Evolutionary conservation across 2,888 invertebrate species (phyloP).

Genomic region (Myopa tessellatipennis): DNA sequence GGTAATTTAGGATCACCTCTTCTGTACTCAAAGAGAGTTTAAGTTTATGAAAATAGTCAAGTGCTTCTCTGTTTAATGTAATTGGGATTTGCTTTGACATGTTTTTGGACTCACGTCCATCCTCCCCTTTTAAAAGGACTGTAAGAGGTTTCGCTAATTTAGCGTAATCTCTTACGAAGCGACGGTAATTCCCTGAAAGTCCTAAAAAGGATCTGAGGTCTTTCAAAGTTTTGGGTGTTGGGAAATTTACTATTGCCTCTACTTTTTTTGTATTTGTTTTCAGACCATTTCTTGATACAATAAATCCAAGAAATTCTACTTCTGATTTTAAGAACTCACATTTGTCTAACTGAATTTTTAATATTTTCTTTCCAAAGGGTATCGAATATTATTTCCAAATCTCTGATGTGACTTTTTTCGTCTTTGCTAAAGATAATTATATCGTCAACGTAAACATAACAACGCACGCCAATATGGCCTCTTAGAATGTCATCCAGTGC

Average conservation of each 20-base stretch:
- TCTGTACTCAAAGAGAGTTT: neutral
- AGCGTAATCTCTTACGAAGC: slow-evolving; percentile 19
- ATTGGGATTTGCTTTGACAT: neutral
- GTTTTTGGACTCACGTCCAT: slow-evolving; percentile 14
- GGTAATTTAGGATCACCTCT: neutral
- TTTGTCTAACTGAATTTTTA: slow-evolving; percentile 18
- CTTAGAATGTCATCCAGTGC: slow-evolving; percentile 37
- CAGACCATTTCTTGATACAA: neutral
- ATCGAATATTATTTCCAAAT: neutral
- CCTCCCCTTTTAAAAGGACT: slow-evolving; percentile 22
- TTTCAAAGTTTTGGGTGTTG: slow-evolving; percentile 4
- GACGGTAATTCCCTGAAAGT: slow-evolving; percentile 19
- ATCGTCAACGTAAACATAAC: slow-evolving; percentile 36
- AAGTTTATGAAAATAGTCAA: neutral
- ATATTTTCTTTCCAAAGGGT: slow-evolving; percentile 5
- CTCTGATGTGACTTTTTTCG: neutral
- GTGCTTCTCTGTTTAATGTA: neutral
- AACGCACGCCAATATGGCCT: slow-evolving; percentile 28
- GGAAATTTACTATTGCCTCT: slow-evolving; percentile 14
- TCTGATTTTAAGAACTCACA: neutral
- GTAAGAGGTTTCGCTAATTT: slow-evolving; percentile 24
- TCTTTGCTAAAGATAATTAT: slow-evolving; percentile 25
- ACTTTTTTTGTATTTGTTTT: slow-evolving; percentile 16
- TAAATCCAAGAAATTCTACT: slow-evolving; percentile 23
- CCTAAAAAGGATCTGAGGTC: slow-evolving; percentile 24